Base-by-base conservation (phyloP, 2,113 vertebrate genomes). In the Tachysurus vachellii region DNA sequence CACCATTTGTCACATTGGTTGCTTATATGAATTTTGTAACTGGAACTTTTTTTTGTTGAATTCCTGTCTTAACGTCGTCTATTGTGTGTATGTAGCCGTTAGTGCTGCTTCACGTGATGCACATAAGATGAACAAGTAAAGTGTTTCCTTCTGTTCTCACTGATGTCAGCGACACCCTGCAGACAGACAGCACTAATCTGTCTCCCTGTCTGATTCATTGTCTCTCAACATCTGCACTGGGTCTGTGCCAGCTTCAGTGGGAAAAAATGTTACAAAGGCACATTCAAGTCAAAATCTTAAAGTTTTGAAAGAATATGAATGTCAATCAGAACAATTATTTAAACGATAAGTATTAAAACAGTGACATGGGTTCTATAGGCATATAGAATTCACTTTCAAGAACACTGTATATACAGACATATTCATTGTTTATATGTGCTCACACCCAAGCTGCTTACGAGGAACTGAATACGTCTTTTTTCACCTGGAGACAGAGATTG, bases 401-500 rank as follows among this genome's bases (percentile, higher is more conserved):
- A 12, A 73, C 21, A 44, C 3, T 89, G 64, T 86, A 23, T 44
- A 44, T 62, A 70, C 66, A 19, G 16, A 26, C 14, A 42, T 7
- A 4, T 44, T 13, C 21, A 50, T 4, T n/a, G 75, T 2, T 23
- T 31, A 1, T 66, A 16, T 31, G 61, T 42, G 36, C 53, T 85
- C 23, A 44, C 77, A 19, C n/a, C 21, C 11, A 57, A 54, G 64
- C 62, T 50, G 59, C 44, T 44, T 21, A 23, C 57, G 61, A 36
- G n/a, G 3, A 36, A 10, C 66, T 42, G 57, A 68, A 26, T 73
- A 71, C 14, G 17, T 61, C 77, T 56, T 61, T 36, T 84, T 82
- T 82, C 62, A 84, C 75, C 84, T 84, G 84, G 89, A 86, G 71
- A 86, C 36, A 77, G 80, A 75, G 82, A 21, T 53, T 36, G 80